Conservation (phyloP, 2,113 vertebrate genomes). For the Carlito syrichta region DNA sequence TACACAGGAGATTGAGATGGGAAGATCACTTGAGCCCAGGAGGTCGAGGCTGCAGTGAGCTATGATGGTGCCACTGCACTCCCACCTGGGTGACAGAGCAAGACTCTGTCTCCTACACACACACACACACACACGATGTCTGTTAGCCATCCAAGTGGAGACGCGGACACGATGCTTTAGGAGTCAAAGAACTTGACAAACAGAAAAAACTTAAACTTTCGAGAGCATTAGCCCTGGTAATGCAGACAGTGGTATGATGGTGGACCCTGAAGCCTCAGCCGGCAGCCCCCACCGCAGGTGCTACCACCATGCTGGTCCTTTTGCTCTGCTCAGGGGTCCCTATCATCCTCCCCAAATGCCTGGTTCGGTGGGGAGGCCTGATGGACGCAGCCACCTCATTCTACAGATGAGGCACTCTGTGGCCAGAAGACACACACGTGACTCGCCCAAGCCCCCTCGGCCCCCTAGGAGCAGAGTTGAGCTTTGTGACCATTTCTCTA, state of each 20-base stretch:
- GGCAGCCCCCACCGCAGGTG: background rate
- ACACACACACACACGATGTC: too few species aligned
- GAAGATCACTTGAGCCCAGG: too few species aligned
- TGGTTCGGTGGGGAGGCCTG: background rate
- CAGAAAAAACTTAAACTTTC: background rate
- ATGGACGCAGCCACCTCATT: too few species aligned
- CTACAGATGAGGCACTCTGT: background rate
- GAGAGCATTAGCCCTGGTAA: background rate
- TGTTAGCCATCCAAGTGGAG: background rate
- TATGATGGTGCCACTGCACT: too few species aligned
- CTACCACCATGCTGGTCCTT: background rate
- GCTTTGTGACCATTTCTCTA: background rate
- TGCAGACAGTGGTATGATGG: accelerated
- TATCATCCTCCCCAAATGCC: background rate
- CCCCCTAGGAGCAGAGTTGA: background rate
- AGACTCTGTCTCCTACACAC: too few species aligned
- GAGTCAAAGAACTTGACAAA: background rate
- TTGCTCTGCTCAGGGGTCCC: background rate
- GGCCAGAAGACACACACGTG: background rate
- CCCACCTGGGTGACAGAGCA: too few species aligned
- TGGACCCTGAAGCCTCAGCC: background rate
- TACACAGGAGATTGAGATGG: too few species aligned
- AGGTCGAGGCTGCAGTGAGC: too few species aligned
- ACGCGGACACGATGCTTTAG: background rate
- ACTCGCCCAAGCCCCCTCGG: background rate